These are phyloP conservation scores for Paguma larvata DNA, from an alignment of 2,797 vertebrate species.

Conservation along the genomic window DNA sequence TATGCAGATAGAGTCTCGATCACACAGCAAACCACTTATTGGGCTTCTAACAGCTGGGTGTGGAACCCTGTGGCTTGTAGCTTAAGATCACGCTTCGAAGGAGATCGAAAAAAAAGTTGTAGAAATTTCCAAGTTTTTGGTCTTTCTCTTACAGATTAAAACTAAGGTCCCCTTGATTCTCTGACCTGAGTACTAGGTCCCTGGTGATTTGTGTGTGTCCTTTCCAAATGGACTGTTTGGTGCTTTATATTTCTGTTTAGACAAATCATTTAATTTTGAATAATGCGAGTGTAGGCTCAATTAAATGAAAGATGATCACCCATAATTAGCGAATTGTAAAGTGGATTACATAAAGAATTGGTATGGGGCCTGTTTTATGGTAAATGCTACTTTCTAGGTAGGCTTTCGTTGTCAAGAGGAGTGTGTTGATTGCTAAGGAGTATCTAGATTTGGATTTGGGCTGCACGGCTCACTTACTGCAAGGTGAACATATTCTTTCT, in stretches of 20 bases:
- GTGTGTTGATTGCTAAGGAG: background rate
- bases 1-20: background rate
- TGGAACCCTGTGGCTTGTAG: background rate
- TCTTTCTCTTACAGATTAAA: background rate
- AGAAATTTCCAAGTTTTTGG: background rate
- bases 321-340: conserved; percentile 53
- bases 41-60: background rate
- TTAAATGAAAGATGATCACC: conserved; percentile 44
- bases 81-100: background rate
- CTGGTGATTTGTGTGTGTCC: conserved; percentile 10
- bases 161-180: conserved; percentile 5
- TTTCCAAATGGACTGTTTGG: conserved; percentile 32
- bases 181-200: background rate
- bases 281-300: conserved; percentile 8
- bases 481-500: background rate
- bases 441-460: background rate
- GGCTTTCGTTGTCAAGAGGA: background rate
- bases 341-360: background rate
- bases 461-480: background rate
- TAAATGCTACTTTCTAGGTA: background rate
- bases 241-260: conserved; percentile 49
- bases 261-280: conserved; percentile 52
- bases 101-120: background rate
- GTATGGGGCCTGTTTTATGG: background rate
- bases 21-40: background rate